phyloP scores from a whole-genome alignment of 2,888 invertebrate genomes.

The Drosophila meridionalis region DNA sequence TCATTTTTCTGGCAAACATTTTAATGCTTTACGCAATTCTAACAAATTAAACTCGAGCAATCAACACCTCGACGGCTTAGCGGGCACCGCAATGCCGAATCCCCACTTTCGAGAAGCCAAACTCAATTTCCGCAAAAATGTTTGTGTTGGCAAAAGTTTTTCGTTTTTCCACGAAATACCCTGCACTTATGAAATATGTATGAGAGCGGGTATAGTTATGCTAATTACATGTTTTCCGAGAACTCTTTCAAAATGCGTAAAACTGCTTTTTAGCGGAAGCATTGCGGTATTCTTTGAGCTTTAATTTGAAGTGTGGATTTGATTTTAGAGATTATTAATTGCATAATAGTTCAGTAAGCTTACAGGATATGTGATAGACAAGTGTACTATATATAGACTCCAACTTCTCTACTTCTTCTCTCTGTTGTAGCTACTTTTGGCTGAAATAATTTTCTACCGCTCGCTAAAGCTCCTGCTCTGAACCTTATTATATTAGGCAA shows the following conservation, averaged over 20 bases:
- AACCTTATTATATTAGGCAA: slow-evolving; percentile 72
- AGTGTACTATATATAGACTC: not conserved
- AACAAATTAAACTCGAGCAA: slow-evolving; percentile 79
- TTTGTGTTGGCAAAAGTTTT: slow-evolving; percentile 46
- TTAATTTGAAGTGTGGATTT: not conserved
- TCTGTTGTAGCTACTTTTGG: slow-evolving; percentile 25
- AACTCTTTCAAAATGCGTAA: not conserved
- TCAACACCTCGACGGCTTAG: slow-evolving; percentile 72
- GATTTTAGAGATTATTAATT: not conserved
- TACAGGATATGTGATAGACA: slow-evolving; percentile 4
- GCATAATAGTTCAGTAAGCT: not conserved
- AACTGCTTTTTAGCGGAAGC: not conserved
- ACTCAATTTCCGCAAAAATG: slow-evolving; percentile 76
- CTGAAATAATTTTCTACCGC: slow-evolving; percentile 39
- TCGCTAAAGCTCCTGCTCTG: slow-evolving; percentile 31
- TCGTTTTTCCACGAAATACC: slow-evolving; percentile 29
- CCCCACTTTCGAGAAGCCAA: slow-evolving; percentile 41
- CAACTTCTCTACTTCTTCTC: not conserved
- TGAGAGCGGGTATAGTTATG: not conserved
- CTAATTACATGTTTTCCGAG: not conserved
- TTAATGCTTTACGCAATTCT: slow-evolving; percentile 78
- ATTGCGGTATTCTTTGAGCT: not conserved
- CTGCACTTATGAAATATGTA: not conserved
- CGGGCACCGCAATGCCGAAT: not conserved
- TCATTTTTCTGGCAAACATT: slow-evolving; percentile 78